These are phyloP conservation scores for Pseudotriccus pelzelni DNA, from an alignment of 2,797 vertebrate species.

Conservation along the genomic window DNA sequence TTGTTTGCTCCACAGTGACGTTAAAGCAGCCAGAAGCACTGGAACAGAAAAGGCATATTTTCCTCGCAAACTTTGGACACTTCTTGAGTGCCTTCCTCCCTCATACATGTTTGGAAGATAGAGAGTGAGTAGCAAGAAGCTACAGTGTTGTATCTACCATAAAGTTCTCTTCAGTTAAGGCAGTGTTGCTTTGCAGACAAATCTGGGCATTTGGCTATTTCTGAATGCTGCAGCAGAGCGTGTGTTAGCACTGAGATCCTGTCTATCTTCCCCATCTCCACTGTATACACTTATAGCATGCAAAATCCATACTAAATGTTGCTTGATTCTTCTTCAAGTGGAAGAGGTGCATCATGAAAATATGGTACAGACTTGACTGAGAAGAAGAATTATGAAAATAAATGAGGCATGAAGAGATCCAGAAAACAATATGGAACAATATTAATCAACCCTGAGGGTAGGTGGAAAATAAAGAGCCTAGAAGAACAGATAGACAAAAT, in stretches of 20 bases:
- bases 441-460: background rate
- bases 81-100: background rate
- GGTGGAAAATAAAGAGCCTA: background rate
- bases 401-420: background rate
- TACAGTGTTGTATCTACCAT: background rate
- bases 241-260: background rate
- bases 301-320: background rate
- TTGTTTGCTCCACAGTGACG: background rate
- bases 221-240: background rate
- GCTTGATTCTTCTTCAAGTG: background rate
- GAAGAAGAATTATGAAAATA: background rate
- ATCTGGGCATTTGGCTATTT: background rate
- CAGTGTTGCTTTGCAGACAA: background rate
- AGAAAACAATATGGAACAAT: background rate
- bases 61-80: background rate
- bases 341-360: background rate
- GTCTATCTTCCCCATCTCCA: background rate
- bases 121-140: background rate
- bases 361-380: background rate
- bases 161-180: background rate
- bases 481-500: background rate
- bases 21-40: background rate
- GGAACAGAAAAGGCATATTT: background rate
- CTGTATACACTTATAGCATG: background rate
- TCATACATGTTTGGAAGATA: background rate